Evolutionary conservation across 1,140 invertebrate species (phyloP), one percentile per base, ranked within the genome.

Genomic region (Dinoponera quadriceps): DNA sequence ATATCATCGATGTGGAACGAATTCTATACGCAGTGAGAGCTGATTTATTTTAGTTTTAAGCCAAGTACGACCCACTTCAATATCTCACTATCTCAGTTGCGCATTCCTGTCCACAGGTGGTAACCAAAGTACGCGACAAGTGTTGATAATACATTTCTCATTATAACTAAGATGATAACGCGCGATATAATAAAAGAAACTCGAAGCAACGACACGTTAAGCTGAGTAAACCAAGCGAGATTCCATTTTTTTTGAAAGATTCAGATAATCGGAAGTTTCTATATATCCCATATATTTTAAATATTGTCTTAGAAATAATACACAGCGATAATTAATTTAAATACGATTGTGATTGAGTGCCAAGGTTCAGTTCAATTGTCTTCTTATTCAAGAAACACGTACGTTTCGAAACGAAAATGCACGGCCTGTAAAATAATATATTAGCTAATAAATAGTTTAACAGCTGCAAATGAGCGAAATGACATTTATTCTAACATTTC

Each of bases 51-150:
- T 65, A 3, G 33, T 65, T 44, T 77, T 66, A 14, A 77, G 25
- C 5, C 5, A 2, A 25, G 33, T 33, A 4, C 14, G 9, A n/a
- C 14, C 11, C n/a, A 25, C 25, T 66, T 57, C 27, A 33, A 71
- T 48, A 71, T 80, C 69, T 57, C 27, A 33, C 57, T 48, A 71
- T 80, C 69, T 71, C 22, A 9, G 13, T 80, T 80, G 75, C 29
- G 65, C 75, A 80, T 33, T 69, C 75, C 51, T 80, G 75, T 71
- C 33, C 69, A 80, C 65, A 80, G 75, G 75, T 80, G 75, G 65
- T 80, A 80, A 80, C 65, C 75, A 80, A 80, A 71, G 51, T 33
- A n/a, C 33, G 27, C 65, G 27, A 14, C 18, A n/a, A 80, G 3
- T 27, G 38, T 69, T 25, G 65, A 59, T 59, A 69, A 29, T 44